These are phyloP conservation scores for Lasaia peninsularis DNA, from an alignment of 1,140 invertebrate species.

Conservation along the genomic window DNA sequence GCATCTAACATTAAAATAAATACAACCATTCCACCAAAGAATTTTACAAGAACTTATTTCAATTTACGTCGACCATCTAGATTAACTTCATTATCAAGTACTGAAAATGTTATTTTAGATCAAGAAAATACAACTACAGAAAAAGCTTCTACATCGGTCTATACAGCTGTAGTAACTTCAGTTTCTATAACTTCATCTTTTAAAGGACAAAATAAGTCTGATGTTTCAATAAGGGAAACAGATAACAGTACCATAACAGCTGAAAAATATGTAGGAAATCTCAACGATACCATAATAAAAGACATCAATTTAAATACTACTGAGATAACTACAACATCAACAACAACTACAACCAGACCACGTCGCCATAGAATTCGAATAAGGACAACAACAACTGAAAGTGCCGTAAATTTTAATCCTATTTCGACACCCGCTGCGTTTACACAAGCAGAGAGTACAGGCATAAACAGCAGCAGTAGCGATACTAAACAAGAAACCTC, in stretches of 20 bases:
- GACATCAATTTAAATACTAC: conserved; percentile 42
- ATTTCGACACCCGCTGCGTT: conserved; percentile 27
- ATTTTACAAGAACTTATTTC: conserved; percentile 57
- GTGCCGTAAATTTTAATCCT: conserved; percentile 33
- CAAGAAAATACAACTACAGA: conserved; percentile 52
- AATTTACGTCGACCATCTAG: conserved; percentile 57
- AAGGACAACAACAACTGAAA: conserved; percentile 59
- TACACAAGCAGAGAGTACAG: conserved; percentile 31
- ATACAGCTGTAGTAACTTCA: conserved; percentile 75
- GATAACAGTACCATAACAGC: conserved; percentile 39
- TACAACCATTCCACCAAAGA: conserved; percentile 37
- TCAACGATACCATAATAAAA: conserved; percentile 39
- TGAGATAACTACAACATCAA: conserved; percentile 33
- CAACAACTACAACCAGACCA: conserved; percentile 36
- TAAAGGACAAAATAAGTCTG: conserved; percentile 68
- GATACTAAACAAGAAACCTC: conserved; percentile 44
- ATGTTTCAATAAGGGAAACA: conserved; percentile 34
- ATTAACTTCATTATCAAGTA: conserved; percentile 47
- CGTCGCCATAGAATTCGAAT: conserved; percentile 57
- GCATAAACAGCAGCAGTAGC: conserved; percentile 33
- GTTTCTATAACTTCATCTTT: conserved; percentile 74
- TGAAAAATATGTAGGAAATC: conserved; percentile 27
- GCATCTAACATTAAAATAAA: conserved; percentile 35
- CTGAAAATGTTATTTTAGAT: conserved; percentile 38
- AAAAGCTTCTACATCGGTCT: conserved; percentile 66